Conservation (phyloP, 2,888 invertebrate species). For the Drosophila falleni region DNA sequence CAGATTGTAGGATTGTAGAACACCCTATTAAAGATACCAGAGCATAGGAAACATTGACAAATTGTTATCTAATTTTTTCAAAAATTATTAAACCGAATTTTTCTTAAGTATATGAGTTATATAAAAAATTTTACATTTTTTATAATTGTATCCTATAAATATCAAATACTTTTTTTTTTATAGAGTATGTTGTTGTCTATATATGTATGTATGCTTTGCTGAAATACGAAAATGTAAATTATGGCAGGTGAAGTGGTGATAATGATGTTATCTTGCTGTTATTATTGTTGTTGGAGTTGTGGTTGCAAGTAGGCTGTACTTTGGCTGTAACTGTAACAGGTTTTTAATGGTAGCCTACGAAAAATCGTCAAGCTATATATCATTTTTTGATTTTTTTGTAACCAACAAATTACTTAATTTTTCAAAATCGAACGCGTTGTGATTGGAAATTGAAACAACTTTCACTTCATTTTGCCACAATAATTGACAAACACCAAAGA, state of each 20-base stretch:
- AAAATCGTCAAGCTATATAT: constrained; percentile 44
- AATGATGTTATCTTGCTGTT: constrained; percentile 33
- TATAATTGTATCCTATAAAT: not conserved
- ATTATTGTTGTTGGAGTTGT: constrained; percentile 18
- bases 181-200: not conserved
- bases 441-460: constrained; percentile 69
- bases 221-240: not conserved
- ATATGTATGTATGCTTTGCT: not conserved
- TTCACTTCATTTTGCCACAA: constrained; percentile 67
- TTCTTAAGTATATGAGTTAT: too few species aligned
- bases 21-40: not conserved
- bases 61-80: not conserved
- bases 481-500: constrained; percentile 67
- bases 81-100: not conserved
- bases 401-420: constrained; percentile 66
- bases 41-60: not conserved
- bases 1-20: not conserved
- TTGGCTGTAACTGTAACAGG: constrained; percentile 44
- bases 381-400: constrained; percentile 36
- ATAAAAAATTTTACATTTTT: not conserved
- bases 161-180: not conserved
- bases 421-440: constrained; percentile 39
- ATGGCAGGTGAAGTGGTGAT: constrained; percentile 55
- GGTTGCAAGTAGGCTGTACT: constrained; percentile 28
- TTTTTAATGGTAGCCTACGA: constrained; percentile 36